Evolutionary conservation across 2,888 invertebrate genomes (phyloP).

Genomic region (Mesochorus sp.): DNA sequence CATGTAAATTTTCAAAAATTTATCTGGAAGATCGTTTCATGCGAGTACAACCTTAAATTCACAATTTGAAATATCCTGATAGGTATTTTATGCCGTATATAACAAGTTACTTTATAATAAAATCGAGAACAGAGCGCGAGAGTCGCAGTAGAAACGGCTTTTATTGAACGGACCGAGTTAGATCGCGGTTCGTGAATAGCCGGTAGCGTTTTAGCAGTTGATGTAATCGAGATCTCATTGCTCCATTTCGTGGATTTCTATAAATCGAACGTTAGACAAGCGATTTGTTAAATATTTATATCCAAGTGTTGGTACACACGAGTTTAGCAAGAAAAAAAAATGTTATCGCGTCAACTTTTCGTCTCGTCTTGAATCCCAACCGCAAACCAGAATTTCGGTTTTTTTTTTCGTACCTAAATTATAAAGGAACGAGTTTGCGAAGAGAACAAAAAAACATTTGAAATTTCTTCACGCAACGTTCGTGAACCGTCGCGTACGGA

Average conservation of each 20-base stretch:
- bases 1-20: too few relatives aligned
- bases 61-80: neutral
- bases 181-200: slow-evolving; percentile 41
- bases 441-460: slow-evolving; percentile 34
- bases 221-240: slow-evolving; percentile 39
- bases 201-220: slow-evolving; percentile 26
- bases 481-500: slow-evolving; percentile 9
- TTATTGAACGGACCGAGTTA: neutral
- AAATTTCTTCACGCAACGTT: slow-evolving; percentile 56
- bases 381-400: slow-evolving; percentile 5
- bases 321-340: too few relatives aligned
- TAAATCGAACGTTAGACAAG: slow-evolving; percentile 24
- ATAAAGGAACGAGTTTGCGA: neutral
- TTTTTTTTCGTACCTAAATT: neutral
- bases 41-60: too few relatives aligned
- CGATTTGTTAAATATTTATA: slow-evolving; percentile 37
- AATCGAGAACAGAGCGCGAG: neutral
- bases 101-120: too few relatives aligned
- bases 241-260: slow-evolving; percentile 38
- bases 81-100: too few relatives aligned
- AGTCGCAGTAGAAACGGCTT: slow-evolving; percentile 16
- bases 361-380: neutral
- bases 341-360: too few relatives aligned
- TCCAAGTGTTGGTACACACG: too few relatives aligned
- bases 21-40: too few relatives aligned